Evolutionary conservation across 2,888 invertebrate genomes (phyloP).

Genomic region (Drosophila formosana): DNA sequence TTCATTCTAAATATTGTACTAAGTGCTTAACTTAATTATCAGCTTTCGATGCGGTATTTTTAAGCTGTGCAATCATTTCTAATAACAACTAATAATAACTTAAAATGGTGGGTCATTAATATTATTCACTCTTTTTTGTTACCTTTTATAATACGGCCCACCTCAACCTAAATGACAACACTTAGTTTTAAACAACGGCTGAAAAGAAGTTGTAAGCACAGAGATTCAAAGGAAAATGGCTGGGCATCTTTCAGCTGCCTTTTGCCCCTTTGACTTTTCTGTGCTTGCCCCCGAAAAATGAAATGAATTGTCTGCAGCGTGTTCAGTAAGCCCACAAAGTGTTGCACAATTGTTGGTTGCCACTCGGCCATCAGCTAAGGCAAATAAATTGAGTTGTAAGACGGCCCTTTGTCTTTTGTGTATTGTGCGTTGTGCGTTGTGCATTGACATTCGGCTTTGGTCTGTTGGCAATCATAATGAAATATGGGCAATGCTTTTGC

Average conservation of each 20-base stretch:
- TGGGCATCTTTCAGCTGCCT: not conserved
- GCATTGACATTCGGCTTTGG: constrained; percentile 67
- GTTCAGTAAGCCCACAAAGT: constrained; percentile 49
- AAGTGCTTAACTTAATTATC: too few species aligned
- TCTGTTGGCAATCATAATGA: constrained; percentile 74
- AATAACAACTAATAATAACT: not conserved
- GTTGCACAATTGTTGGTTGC: constrained; percentile 40
- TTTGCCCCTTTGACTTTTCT: not conserved
- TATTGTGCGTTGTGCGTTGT: not conserved
- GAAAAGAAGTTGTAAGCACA: not conserved
- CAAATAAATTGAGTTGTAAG: constrained; percentile 75
- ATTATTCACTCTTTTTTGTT: not conserved
- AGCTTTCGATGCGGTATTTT: too few species aligned
- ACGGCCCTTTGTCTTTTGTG: constrained; percentile 35
- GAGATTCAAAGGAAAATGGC: not conserved
- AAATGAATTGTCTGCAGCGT: constrained; percentile 43
- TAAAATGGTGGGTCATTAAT: not conserved
- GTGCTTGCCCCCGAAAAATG: constrained; percentile 6
- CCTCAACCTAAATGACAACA: not conserved
- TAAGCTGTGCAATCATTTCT: not conserved
- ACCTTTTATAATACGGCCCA: not conserved
- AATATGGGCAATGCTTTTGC: constrained; percentile 48
- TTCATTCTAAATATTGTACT: too few species aligned
- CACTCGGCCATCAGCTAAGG: constrained; percentile 36
- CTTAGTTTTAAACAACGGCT: not conserved